These are phyloP conservation scores for Arctia plantaginis DNA, from an alignment of 2,888 invertebrate species.

Conservation along the genomic window DNA sequence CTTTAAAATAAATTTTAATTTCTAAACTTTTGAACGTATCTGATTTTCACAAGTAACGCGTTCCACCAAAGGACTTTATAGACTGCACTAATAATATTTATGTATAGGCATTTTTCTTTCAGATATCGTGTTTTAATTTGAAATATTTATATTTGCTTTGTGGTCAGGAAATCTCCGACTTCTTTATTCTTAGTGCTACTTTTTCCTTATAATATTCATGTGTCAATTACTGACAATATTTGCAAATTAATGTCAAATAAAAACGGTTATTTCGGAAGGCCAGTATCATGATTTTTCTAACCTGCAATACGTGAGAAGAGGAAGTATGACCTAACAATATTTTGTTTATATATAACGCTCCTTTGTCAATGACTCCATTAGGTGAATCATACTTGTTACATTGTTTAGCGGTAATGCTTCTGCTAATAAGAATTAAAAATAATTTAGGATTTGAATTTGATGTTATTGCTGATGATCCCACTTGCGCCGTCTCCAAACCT, in stretches of 20 bases:
- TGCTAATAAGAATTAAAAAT: neutral
- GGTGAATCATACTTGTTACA: neutral
- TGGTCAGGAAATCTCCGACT: neutral
- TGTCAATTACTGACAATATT: constrained; percentile 1
- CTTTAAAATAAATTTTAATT: neutral
- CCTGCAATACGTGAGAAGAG: constrained; percentile 7
- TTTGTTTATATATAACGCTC: constrained; percentile 14
- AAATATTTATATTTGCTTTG: neutral
- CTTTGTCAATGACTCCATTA: constrained; percentile 16
- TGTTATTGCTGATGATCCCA: neutral
- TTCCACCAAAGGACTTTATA: neutral
- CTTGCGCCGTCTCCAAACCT: too few species aligned
- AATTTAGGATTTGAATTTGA: neutral
- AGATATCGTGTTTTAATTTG: neutral
- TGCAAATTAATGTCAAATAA: constrained; percentile 7
- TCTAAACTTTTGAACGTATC: neutral
- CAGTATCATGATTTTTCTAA: constrained; percentile 12
- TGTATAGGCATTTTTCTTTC: neutral
- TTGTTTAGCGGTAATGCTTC: neutral
- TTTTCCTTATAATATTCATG: neutral
- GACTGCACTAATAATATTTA: neutral
- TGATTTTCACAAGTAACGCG: neutral
- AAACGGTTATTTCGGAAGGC: constrained; percentile 13
- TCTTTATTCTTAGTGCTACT: neutral
- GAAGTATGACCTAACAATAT: constrained; percentile 13